Percentiles rank a stretch among this genome's conserved stretches.
Conservation (phyloP, 2,113 vertebrate genomes). For the Pachycephala philippinensis region DNA sequence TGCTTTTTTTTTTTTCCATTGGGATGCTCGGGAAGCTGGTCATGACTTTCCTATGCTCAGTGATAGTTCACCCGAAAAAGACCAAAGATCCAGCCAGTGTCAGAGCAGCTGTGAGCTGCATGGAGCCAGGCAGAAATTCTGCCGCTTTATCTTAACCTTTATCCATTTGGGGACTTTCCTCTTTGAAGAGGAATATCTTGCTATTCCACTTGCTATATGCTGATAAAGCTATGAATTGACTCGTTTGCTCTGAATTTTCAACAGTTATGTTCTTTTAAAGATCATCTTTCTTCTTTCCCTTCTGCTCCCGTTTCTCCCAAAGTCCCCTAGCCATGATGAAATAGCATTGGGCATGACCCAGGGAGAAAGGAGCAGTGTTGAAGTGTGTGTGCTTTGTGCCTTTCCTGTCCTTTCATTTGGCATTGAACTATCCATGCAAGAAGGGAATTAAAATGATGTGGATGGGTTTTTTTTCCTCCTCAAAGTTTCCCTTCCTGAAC, state of each 20-base stretch:
- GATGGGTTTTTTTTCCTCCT: not conserved
- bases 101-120: not conserved
- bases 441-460: not conserved
- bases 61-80: not conserved
- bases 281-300: conserved; percentile 19
- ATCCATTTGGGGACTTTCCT: conserved; percentile 19
- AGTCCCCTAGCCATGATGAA: not conserved
- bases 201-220: conserved; percentile 27
- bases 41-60: not conserved
- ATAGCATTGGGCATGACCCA: not conserved
- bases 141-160: conserved; percentile 47
- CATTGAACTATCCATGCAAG: not conserved
- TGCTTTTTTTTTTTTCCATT: not conserved
- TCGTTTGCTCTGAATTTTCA: conserved; percentile 34
- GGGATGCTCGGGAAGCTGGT: not conserved
- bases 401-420: not conserved
- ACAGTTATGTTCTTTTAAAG: conserved; percentile 25
- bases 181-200: conserved; percentile 45
- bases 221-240: conserved; percentile 52
- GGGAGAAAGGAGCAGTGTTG: not conserved
- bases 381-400: not conserved
- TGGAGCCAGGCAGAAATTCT: conserved; percentile 5
- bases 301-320: not conserved
- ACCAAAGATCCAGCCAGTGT: not conserved
- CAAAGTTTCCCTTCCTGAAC: not conserved